Conservation (phyloP, 2,797 vertebrate genomes). For the Cichlasoma orientale region DNA sequence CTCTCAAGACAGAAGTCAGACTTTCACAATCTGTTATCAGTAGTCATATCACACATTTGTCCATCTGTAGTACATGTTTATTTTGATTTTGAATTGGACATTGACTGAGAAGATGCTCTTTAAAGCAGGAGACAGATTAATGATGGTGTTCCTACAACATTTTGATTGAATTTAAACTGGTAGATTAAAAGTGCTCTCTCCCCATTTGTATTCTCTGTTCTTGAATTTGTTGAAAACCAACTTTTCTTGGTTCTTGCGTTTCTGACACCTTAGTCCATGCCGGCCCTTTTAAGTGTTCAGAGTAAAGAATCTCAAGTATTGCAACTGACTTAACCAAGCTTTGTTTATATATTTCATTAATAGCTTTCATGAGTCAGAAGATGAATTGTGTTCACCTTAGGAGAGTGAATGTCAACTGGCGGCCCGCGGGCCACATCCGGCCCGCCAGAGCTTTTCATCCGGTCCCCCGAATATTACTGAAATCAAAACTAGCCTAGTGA, state of each 20-base stretch:
- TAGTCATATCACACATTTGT: neutral
- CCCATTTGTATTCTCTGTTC: neutral
- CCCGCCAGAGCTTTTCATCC: too few species aligned
- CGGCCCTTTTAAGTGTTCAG: conserved; percentile 57
- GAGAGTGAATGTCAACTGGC: neutral
- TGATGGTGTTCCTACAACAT: neutral
- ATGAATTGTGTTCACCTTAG: conserved; percentile 2
- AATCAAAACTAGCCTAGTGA: too few species aligned
- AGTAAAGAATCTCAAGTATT: conserved; percentile 45
- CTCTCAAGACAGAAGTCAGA: conserved; percentile 35
- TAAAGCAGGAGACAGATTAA: neutral
- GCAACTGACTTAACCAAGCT: conserved; percentile 42
- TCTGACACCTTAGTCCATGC: conserved; percentile 42
- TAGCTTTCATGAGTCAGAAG: conserved; percentile 27
- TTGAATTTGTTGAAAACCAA: conserved; percentile 61
- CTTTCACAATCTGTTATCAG: conserved; percentile 24
- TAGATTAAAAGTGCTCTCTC: neutral
- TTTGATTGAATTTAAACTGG: conserved; percentile 21
- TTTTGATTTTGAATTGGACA: neutral
- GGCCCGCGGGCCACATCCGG: too few species aligned
- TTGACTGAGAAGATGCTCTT: neutral
- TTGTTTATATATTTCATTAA: conserved; percentile 34
- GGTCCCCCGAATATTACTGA: too few species aligned
- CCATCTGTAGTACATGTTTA: neutral
- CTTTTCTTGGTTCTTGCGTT: conserved; percentile 54